phyloP scores from a whole-genome alignment of 2,797 vertebrate genomes.

The Pelodytes ibericus region DNA sequence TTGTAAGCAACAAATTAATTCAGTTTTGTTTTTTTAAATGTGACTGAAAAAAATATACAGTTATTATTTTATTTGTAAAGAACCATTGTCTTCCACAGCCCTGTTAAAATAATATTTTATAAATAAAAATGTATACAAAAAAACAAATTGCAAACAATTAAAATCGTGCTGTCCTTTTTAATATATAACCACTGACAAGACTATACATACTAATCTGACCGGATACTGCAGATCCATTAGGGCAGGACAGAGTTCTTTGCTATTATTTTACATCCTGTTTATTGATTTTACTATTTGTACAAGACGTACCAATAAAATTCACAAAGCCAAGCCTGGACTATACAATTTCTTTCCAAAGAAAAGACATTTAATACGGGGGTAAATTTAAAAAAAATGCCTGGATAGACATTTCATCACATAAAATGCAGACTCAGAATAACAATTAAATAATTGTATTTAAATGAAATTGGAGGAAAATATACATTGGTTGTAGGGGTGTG shows the following conservation, averaged over 20 bases:
- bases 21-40: too few species aligned
- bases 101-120: too few species aligned
- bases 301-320: constrained; percentile 38
- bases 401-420: neutral
- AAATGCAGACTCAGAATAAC: neutral
- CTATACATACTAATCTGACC: constrained; percentile 9
- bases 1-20: too few species aligned
- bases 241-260: constrained; percentile 26
- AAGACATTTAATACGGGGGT: constrained; percentile 28
- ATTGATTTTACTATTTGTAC: constrained; percentile 56
- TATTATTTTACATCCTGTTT: constrained; percentile 54
- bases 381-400: neutral
- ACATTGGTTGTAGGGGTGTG: neutral
- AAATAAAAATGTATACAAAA: neutral
- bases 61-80: too few species aligned
- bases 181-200: neutral
- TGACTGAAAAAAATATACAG: too few species aligned
- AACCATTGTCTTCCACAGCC: too few species aligned
- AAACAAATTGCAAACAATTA: neutral
- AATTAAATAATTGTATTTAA: neutral
- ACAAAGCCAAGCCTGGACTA: constrained; percentile 10
- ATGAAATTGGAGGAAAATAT: neutral
- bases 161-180: neutral
- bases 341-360: constrained; percentile 31
- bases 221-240: constrained; percentile 39